Base-by-base conservation (phyloP, 2,888 invertebrate species). In the Eupithecia dodoneata region DNA sequence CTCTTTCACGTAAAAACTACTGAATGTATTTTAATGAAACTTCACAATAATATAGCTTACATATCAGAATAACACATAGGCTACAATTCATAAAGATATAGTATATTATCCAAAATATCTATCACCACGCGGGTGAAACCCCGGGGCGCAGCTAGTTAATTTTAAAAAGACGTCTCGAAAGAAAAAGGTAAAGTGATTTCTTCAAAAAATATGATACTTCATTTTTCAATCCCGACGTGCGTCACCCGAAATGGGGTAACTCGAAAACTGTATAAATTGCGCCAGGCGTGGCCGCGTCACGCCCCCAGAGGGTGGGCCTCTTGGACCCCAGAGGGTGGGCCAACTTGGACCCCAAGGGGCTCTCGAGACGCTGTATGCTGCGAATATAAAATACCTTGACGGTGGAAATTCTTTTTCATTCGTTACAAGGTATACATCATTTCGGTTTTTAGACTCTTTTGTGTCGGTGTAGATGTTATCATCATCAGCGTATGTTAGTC, bases 181-280 rank as follows among this genome's bases (percentile, higher is more conserved):
- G n/a, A 18, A 55, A 30, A 59, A 55, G 59, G 12, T 63, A 65
- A 66, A 75, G 66, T 71, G 55, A 47, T 72, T 49, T 65, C 65
- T 15, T 13, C 41, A 66, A 65, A 69, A 71, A 74, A 72, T 55
- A 63, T 67, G 49, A 9, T 2, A 4, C 42, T 55, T 73, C 55
- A 71, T 79, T 75, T 79, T 76, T 77, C 75, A 79, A 76, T 81
- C 79, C 83, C 77, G 81, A 73, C 82, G 79, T 76, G 82, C 83
- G 78, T 49, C 74, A 73, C 71, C 73, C 81, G 78, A 81, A 81
- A 81, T 82, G 81, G 85, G 83, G 86, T 86, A 83, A 84, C 79
- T 81, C 82, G 81, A 81, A 85, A 85, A 82, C 71, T 82, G 83
- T 82, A 87, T 87, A 86, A 85, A 85, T 82, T 80, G 81, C 77